Evolutionary conservation across 2,888 invertebrate species (phyloP).

Genomic region (Phasia obesa): DNA sequence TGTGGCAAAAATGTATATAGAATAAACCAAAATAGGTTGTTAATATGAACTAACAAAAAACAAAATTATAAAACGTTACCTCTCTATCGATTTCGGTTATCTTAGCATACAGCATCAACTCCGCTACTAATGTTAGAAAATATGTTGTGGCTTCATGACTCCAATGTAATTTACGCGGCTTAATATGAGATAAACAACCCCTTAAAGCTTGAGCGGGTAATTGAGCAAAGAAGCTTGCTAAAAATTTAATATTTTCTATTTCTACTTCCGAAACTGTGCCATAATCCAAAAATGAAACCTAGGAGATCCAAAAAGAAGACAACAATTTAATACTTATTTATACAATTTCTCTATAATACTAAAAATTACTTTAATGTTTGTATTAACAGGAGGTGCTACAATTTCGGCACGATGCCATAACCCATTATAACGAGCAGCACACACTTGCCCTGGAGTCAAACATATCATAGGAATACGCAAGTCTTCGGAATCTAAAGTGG

Average conservation of each 20-base stretch:
- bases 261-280: constrained; percentile 76
- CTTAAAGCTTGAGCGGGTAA: constrained; percentile 76
- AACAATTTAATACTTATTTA: background rate
- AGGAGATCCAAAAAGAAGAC: constrained; percentile 9
- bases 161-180: constrained; percentile 76
- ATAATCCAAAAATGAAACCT: constrained; percentile 78
- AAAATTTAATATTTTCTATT: constrained; percentile 74
- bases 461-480: constrained; percentile 74
- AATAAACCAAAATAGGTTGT: too few relatives aligned
- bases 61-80: constrained; percentile 64
- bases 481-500: constrained; percentile 43
- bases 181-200: constrained; percentile 76
- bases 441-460: constrained; percentile 76
- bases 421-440: constrained; percentile 72
- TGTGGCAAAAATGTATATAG: too few relatives aligned
- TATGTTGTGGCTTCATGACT: constrained; percentile 74
- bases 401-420: constrained; percentile 79
- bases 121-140: constrained; percentile 74
- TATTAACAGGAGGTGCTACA: constrained; percentile 68
- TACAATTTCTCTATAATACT: too few relatives aligned
- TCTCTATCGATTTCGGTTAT: constrained; percentile 75
- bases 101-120: constrained; percentile 75
- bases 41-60: too few relatives aligned
- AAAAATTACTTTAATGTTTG: constrained; percentile 74
- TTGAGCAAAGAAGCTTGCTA: constrained; percentile 74